These are phyloP conservation scores for Nannoperca australis DNA, from an alignment of 2,797 vertebrate species.

Conservation along the genomic window DNA sequence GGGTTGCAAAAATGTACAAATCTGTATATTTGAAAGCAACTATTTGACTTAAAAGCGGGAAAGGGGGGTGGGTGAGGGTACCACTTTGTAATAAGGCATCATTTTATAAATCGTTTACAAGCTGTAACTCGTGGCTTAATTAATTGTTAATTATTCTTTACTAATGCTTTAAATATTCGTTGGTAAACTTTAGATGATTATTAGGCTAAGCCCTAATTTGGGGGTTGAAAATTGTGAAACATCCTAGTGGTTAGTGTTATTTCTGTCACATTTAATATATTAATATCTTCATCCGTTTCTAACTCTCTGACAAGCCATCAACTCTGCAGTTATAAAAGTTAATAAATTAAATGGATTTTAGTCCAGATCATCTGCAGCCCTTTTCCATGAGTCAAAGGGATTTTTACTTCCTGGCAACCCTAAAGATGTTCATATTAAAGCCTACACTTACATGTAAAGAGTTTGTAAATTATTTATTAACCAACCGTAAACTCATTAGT, in stretches of 20 bases:
- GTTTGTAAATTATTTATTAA: background rate
- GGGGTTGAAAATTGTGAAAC: background rate
- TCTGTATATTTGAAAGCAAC: background rate
- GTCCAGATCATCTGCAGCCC: background rate
- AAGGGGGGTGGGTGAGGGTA: background rate
- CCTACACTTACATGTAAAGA: background rate
- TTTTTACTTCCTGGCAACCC: background rate
- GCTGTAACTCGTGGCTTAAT: background rate
- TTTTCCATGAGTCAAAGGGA: background rate
- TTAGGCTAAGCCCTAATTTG: background rate
- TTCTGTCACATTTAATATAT: background rate
- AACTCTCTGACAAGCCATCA: background rate
- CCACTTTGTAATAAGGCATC: background rate
- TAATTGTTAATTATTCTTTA: background rate
- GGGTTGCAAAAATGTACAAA: background rate
- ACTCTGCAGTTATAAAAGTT: background rate
- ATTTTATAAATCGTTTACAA: background rate
- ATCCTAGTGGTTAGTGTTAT: background rate
- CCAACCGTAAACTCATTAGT: background rate
- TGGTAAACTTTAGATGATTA: background rate
- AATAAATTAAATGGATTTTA: background rate
- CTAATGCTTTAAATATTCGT: background rate
- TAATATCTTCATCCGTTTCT: background rate
- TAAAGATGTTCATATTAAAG: background rate
- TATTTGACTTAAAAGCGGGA: background rate